Conservation (phyloP, 2,797 vertebrate species). For the Lagocephalus sceleratus region DNA sequence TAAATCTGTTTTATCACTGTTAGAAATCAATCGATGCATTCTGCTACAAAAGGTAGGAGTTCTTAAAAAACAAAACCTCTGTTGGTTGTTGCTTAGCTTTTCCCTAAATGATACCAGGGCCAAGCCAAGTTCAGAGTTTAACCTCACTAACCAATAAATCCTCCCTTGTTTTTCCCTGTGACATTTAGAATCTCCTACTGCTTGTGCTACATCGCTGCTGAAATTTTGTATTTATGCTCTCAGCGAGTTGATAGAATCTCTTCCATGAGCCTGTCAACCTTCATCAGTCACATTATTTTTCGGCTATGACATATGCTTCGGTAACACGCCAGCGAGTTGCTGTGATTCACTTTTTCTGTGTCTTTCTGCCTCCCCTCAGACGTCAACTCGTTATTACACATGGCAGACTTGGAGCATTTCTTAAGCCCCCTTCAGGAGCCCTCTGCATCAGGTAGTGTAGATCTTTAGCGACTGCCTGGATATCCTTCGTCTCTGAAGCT, state of each 20-base stretch:
- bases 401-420: conserved; percentile 70
- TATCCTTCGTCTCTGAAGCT: background rate
- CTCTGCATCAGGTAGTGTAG: conserved; percentile 79
- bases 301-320: conserved; percentile 1
- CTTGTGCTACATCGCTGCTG: background rate
- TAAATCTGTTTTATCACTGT: conserved; percentile 17
- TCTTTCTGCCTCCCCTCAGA: conserved; percentile 50
- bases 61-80: background rate
- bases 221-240: background rate
- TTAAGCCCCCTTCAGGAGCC: conserved; percentile 82
- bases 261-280: background rate
- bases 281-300: conserved; percentile 5
- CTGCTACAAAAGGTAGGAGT: background rate
- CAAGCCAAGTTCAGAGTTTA: conserved; percentile 12
- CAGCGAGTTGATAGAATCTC: background rate
- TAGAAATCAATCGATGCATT: conserved; percentile 15
- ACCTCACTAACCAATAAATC: conserved; percentile 1
- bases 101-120: conserved; percentile 2
- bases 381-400: conserved; percentile 58
- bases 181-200: background rate
- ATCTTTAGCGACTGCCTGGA: background rate
- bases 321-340: conserved; percentile 6
- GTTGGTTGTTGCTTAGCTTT: conserved; percentile 8
- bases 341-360: background rate
- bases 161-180: background rate